Evolutionary conservation across 1,140 invertebrate species (phyloP), one percentile per base, ranked within the genome.

Genomic region (Battus philenor): DNA sequence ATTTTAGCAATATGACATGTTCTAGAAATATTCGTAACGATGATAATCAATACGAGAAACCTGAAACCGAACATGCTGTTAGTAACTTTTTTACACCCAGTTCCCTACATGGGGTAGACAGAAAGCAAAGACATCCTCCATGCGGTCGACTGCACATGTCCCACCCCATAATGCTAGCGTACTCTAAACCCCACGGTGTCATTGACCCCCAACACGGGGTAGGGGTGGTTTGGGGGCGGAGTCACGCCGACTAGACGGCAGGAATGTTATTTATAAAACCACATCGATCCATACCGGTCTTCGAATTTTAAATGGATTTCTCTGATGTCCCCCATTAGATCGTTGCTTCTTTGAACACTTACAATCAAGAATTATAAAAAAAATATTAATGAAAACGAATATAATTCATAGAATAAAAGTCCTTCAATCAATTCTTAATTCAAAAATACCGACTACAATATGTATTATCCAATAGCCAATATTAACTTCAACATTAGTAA

Each of bases 241-340:
- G 26, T 12, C 27, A 29, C 17, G 10, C 32, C 32, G 55, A 44
- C 50, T 47, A 49, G 55, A 38, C 44, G 32, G 43, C 32, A 36
- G 32, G 13, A 36, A 36, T 53, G 50, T 59, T 61, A 61, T 61
- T 61, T 54, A 58, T 61, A 61, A 55, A 58, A 47, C 51, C 26
- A 22, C 59, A 58, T 62, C 59, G 59, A 62, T 62, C 59, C 41
- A 24, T 5, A 29, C 45, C 50, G 54, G 59, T 54, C 54, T 55
- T 58, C 34, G 41, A 26, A 32, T 39, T 24, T 34, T 10, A 33
- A 27, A 50, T 50, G 33, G 16, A 44, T 44, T 38, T 44, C 27
- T 50, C 34, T 30, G 34, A 50, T 44, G 31, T 27, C 24, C 38
- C 12, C 15, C 4, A 13, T 12, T 38, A 29, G 11, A 33, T 33